Percentiles rank a stretch among this genome's conserved stretches.
phyloP scores from a whole-genome alignment of 2,113 vertebrate genomes.

The Proterorhinus semilunaris region DNA sequence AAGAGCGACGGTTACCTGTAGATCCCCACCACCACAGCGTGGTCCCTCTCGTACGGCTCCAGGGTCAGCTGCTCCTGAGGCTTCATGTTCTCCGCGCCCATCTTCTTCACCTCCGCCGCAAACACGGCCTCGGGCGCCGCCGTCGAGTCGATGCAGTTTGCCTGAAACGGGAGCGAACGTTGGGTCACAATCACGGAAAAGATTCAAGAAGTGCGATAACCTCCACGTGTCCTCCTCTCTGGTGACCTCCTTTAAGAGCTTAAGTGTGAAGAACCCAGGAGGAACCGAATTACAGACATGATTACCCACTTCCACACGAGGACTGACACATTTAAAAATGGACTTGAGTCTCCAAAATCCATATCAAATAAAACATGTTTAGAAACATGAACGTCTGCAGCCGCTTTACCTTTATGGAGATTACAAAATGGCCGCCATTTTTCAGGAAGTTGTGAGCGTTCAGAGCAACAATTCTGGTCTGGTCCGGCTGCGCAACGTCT shows the following conservation, averaged over 20 bases:
- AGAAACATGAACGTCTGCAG: not conserved
- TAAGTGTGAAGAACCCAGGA: too few species aligned
- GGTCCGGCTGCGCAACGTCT: constrained; percentile 92
- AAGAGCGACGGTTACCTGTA: constrained; percentile 83
- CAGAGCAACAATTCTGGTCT: constrained; percentile 90
- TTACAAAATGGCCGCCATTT: constrained; percentile 92
- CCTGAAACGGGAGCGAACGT: constrained; percentile 62
- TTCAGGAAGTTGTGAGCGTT: constrained; percentile 93
- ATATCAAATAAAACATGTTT: too few species aligned
- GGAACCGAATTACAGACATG: too few species aligned
- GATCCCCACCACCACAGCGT: constrained; percentile 90
- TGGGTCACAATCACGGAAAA: too few species aligned
- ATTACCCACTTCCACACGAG: too few species aligned
- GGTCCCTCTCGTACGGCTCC: constrained; percentile 92
- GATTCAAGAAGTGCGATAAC: too few species aligned
- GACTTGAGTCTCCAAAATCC: too few species aligned
- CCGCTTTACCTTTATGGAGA: constrained; percentile 87
- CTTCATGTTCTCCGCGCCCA: constrained; percentile 92
- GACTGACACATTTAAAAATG: too few species aligned
- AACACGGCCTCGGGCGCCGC: constrained; percentile 90
- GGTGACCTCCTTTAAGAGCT: too few species aligned
- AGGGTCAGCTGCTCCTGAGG: constrained; percentile 93
- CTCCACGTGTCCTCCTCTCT: too few species aligned
- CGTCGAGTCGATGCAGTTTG: constrained; percentile 94
- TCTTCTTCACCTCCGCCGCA: constrained; percentile 89